These are phyloP conservation scores for Poecile montanus DNA, from an alignment of 2,797 vertebrate genomes.

Conservation along the genomic window DNA sequence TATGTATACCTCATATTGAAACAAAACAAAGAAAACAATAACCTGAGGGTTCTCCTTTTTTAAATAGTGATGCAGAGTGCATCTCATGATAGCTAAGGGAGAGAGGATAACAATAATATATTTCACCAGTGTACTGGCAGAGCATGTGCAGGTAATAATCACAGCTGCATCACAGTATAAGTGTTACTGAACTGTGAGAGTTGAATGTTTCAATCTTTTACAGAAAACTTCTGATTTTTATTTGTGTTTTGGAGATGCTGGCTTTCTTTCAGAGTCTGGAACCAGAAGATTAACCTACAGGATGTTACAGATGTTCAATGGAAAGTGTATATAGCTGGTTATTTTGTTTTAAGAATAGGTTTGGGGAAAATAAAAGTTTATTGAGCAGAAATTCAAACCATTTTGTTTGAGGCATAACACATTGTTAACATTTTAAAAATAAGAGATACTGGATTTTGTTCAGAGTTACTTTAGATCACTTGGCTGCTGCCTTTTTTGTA, in stretches of 20 bases:
- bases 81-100: not conserved
- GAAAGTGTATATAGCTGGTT: not conserved
- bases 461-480: not conserved
- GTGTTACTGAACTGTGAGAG: not conserved
- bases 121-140: not conserved
- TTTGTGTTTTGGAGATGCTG: not conserved
- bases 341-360: not conserved
- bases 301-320: not conserved
- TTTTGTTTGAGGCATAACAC: not conserved
- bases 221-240: not conserved
- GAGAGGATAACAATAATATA: not conserved
- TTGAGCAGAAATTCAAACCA: not conserved
- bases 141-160: not conserved
- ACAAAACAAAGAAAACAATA: not conserved
- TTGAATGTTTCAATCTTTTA: not conserved
- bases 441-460: not conserved
- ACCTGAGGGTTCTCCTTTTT: not conserved
- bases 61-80: not conserved
- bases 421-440: not conserved
- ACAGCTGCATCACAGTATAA: not conserved
- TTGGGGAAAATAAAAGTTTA: constrained; percentile 16
- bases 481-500: not conserved
- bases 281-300: not conserved
- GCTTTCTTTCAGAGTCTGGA: not conserved
- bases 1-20: not conserved